Evolutionary conservation across 2,888 invertebrate species (phyloP).

Genomic region (Cheilosia urbana): DNA sequence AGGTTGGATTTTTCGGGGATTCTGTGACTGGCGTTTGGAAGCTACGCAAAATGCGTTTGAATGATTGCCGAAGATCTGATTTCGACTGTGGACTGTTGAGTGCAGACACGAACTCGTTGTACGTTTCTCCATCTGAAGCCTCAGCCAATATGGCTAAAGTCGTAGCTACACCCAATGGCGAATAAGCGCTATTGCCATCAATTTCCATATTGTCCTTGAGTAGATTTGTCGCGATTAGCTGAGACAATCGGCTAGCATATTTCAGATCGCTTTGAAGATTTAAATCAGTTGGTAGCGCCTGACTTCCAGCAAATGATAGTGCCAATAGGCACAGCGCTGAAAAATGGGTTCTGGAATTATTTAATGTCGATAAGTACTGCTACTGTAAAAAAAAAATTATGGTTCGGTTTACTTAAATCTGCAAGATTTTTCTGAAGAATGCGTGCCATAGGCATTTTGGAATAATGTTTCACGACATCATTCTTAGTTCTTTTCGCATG

Average conservation of each 20-base stretch:
- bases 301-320: constrained; percentile 12
- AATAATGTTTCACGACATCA: too few relatives aligned
- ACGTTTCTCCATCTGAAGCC: constrained; percentile 86
- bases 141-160: constrained; percentile 87
- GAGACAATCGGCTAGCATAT: constrained; percentile 81
- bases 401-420: too few relatives aligned
- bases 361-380: background rate
- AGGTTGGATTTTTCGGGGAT: constrained; percentile 84
- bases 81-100: constrained; percentile 86
- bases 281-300: constrained; percentile 41
- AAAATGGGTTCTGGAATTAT: background rate
- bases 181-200: constrained; percentile 86
- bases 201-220: constrained; percentile 82
- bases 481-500: too few relatives aligned
- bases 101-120: constrained; percentile 85
- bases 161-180: constrained; percentile 87
- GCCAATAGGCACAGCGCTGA: constrained; percentile 34
- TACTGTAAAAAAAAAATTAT: too few relatives aligned
- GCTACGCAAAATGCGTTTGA: constrained; percentile 78
- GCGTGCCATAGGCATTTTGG: too few relatives aligned
- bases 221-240: constrained; percentile 81
- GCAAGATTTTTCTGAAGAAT: too few relatives aligned
- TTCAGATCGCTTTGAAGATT: constrained; percentile 42
- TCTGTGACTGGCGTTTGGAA: constrained; percentile 78
- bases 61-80: constrained; percentile 78